These are phyloP conservation scores for Drosophila arizonae DNA, from an alignment of 1,140 invertebrate species.

Conservation along the genomic window DNA sequence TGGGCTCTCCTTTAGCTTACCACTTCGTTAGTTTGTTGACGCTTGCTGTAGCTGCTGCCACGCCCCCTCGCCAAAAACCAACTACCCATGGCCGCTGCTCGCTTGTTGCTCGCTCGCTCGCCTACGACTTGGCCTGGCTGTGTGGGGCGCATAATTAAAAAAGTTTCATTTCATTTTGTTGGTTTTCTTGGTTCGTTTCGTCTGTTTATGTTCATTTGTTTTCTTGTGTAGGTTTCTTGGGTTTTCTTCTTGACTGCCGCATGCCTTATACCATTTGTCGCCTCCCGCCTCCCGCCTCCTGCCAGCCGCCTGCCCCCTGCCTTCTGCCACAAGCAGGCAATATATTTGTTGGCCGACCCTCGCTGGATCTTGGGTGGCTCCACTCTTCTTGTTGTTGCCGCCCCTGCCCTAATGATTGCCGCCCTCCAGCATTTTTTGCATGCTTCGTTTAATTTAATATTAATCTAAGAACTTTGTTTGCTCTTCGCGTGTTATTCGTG, in stretches of 20 bases:
- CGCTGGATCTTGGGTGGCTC: neutral
- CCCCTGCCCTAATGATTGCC: conserved; percentile 71
- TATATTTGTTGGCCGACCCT: conserved; percentile 20
- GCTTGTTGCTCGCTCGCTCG: conserved; percentile 32
- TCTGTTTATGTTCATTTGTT: conserved; percentile 81
- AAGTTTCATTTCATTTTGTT: conserved; percentile 83
- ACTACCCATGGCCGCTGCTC: conserved; percentile 11
- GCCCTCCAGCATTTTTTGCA: conserved; percentile 76
- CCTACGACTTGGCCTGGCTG: neutral
- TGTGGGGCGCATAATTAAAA: conserved; percentile 80
- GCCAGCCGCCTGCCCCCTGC: neutral
- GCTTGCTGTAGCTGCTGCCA: conserved; percentile 16
- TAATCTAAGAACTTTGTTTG: conserved; percentile 80
- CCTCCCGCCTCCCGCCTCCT: neutral
- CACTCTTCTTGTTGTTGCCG: conserved; percentile 34
- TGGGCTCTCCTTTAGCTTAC: neutral
- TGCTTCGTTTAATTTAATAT: conserved; percentile 83
- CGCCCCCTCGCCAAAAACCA: conserved; percentile 9
- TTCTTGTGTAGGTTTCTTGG: conserved; percentile 77
- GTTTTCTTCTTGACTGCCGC: conserved; percentile 40
- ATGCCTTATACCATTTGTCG: conserved; percentile 5
- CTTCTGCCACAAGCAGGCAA: neutral
- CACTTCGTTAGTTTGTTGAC: conserved; percentile 50
- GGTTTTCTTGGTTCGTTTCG: conserved; percentile 81
- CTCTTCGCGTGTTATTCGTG: conserved; percentile 48